Evolutionary conservation across 2,888 invertebrate species (phyloP), one percentile per base, ranked within the genome.

Genomic region (Eristalis intricaria): DNA sequence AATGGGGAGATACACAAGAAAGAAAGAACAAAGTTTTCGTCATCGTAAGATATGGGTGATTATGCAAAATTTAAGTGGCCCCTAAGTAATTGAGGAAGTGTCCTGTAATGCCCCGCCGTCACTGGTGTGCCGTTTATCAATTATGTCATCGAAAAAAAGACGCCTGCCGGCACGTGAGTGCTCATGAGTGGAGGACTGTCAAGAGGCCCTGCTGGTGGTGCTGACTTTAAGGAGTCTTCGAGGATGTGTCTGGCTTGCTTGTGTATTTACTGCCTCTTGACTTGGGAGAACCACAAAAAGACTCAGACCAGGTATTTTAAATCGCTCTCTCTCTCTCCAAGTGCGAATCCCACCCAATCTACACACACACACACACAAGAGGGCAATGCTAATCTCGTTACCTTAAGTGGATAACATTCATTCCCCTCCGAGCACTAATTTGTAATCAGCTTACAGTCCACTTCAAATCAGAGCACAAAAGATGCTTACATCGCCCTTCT

Each of bases 391-490:
- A 50, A 50, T 50, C 50, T 50, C 50, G 50, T 50, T 50, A 50
- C 50, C 50, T 50, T 50, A 50, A 50, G 50, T 50, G 50, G 50
- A 50, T 19, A 50, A 50, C 50, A 50, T 50, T 19, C 50, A 8
- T 50, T 1, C 15, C 43, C 43, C n/a, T 3, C n/a, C 4, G 5
- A 7, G n/a, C 43, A n/a, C 50, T 50, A 5, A 19, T 32, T 68
- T 13, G 29, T 68, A 50, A 68, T 50, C 29, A 68, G 15, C 50
- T 68, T 50, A 13, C n/a, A 50, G 4, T 50, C 50, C 50, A 19
- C 50, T 50, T 50, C 19, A 50, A 50, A 50, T 50, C 50, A 50
- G 29, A 19, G 29, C 50, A 68, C 50, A 50, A 68, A 68, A 32
- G 29, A 68, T 68, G 29, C 68, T 66, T 66, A 58, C 29, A 19